A percentile compares a stretch with the other conserved stretches of the same genome.
phyloP scores from a whole-genome alignment of 2,113 vertebrate species.

The Condylura cristata region DNA sequence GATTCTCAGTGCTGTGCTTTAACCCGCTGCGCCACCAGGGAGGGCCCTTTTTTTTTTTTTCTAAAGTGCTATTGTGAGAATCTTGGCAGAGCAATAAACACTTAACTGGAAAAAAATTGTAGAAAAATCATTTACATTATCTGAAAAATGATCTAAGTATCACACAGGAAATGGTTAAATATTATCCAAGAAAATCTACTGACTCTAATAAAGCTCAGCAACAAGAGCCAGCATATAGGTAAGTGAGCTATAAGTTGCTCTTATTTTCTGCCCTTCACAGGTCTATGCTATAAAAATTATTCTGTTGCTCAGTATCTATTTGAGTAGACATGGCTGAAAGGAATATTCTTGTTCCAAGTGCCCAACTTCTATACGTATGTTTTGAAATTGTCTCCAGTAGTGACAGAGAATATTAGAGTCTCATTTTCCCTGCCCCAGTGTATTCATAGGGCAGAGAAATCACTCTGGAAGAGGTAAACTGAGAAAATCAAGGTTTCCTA shows the following conservation, averaged over 20 bases:
- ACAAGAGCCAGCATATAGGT: background rate
- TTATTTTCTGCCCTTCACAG: background rate
- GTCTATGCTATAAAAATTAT: background rate
- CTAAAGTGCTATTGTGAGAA: background rate
- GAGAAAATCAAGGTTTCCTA: background rate
- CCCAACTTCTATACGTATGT: background rate
- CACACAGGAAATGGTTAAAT: background rate
- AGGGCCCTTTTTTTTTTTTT: too few species aligned
- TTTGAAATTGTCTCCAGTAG: background rate
- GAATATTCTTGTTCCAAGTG: background rate
- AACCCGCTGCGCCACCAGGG: too few species aligned
- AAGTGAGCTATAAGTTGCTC: background rate
- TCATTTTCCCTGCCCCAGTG: background rate
- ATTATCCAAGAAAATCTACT: slow-evolving; percentile 11
- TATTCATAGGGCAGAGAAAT: background rate
- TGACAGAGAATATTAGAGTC: background rate
- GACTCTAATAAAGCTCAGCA: background rate
- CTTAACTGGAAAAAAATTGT: background rate
- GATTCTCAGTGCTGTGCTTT: too few species aligned
- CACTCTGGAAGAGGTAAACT: background rate
- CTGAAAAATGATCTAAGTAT: background rate
- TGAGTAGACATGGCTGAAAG: background rate
- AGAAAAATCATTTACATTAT: background rate
- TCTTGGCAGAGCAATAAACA: background rate
- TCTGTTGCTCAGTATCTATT: background rate